These are phyloP conservation scores for Pelecanus crispus DNA, from an alignment of 2,113 vertebrate genomes.

Conservation along the genomic window DNA sequence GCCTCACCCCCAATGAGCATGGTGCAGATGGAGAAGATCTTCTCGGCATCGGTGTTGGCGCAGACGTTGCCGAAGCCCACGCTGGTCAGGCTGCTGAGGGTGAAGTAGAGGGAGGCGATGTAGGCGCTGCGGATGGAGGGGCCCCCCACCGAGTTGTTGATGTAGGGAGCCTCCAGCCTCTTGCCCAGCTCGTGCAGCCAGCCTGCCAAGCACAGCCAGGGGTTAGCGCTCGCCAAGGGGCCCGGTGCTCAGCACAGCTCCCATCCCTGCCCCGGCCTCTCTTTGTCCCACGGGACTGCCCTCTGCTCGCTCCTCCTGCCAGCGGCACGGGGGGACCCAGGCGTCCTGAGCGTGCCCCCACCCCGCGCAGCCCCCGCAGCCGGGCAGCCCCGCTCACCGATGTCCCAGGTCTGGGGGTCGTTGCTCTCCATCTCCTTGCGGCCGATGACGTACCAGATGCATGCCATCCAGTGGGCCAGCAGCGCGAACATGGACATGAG, in stretches of 20 bases:
- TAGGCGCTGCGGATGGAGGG: slow-evolving; percentile 91
- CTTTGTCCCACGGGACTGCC: not conserved
- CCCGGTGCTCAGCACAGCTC: not conserved
- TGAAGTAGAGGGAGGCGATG: slow-evolving; percentile 96
- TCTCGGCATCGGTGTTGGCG: slow-evolving; percentile 92
- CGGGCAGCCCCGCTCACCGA: slow-evolving; percentile 77
- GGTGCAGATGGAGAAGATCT: slow-evolving; percentile 96
- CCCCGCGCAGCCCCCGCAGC: not conserved
- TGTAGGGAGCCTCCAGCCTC: slow-evolving; percentile 88
- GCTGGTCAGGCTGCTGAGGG: slow-evolving; percentile 95
- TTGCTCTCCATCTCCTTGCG: slow-evolving; percentile 84
- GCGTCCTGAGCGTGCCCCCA: accelerated
- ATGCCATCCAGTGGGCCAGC: slow-evolving; percentile 92
- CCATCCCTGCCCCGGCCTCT: accelerated
- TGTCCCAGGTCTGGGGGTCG: slow-evolving; percentile 90
- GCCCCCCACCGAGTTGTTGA: slow-evolving; percentile 85
- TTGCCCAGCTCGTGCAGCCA: slow-evolving; percentile 95
- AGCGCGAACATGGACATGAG: slow-evolving; percentile 90
- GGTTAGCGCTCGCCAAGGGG: not conserved
- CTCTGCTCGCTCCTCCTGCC: not conserved
- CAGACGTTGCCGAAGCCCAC: slow-evolving; percentile 96
- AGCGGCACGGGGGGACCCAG: not conserved
- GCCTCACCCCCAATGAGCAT: slow-evolving; percentile 95
- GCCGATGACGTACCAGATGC: slow-evolving; percentile 89
- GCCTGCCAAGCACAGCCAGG: slow-evolving; percentile 68